Evolutionary conservation across 2,888 invertebrate species (phyloP), one percentile per base, ranked within the genome.

Genomic region (Bhutanitis thaidina): DNA sequence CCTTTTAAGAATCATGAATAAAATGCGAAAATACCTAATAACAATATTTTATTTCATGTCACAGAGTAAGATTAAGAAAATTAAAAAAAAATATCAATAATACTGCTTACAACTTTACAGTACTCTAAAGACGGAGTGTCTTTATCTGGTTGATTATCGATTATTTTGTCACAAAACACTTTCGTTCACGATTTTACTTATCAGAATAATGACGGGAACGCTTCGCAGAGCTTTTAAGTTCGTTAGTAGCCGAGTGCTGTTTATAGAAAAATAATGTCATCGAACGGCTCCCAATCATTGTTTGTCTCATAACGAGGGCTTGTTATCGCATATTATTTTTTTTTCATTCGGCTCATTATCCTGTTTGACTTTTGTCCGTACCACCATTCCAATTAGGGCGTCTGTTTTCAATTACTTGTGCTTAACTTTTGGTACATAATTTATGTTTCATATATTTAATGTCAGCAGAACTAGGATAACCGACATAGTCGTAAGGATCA

Each of bases 211-310:
- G 43, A 43, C 32, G 30, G 41, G 14, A 34, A 34, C 34, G 43
- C 20, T 35, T 34, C 20, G 43, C 43, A 20, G 34, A 49, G 49
- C 37, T 43, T 49, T 43, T 25, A 43, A 38, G 32, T 49, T 49
- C 49, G 15, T 49, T 49, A 49, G 43, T 38, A 43, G 36, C 36
- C 38, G 13, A 43, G 37, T 32, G 13, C 7, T 34, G 43, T 49
- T 43, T 43, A 49, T 49, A 32, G 32, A 50, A 50, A 44, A 48
- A 41, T 41, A 45, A 45, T 40, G 32, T 30, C 20, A 51, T 45
- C 27, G 44, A 32, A 43, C 13, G 10, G 7, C 35, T 34, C 13
- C 34, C 35, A 27, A 35, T 45, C 16, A 38, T 30, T 37, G 29
- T 37, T 16, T 29, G 37, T 12, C 12, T n/a, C 13, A n/a, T 7